phyloP scores from a whole-genome alignment of 2,888 invertebrate species.

The Serrognathus titanus region DNA sequence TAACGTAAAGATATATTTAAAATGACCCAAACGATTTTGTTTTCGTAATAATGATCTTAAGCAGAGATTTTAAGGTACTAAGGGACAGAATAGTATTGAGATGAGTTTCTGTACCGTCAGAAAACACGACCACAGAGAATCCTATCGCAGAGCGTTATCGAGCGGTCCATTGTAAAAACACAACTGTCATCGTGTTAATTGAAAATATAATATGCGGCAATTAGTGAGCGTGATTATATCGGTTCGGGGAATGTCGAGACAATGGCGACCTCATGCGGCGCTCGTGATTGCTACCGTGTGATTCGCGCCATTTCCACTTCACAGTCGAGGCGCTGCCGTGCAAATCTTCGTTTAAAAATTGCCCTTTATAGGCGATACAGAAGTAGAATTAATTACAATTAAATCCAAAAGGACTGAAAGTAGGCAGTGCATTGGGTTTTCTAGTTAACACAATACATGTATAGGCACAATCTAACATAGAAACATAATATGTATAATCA shows the following conservation, averaged over 20 bases:
- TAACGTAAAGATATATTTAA: too few relatives aligned
- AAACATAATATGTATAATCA: too few relatives aligned
- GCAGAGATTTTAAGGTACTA: too few relatives aligned
- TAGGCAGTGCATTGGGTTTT: too few relatives aligned
- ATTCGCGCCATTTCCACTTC: slow-evolving; percentile 26
- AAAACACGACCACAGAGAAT: slow-evolving; percentile 18
- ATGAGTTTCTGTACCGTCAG: background rate
- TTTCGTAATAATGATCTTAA: too few relatives aligned
- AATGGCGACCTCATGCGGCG: slow-evolving; percentile 40
- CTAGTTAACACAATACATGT: too few relatives aligned
- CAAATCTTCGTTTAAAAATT: background rate
- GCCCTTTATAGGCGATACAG: background rate
- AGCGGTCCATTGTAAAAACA: slow-evolving; percentile 45
- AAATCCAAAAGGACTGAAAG: too few relatives aligned
- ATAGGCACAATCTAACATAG: too few relatives aligned
- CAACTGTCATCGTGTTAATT: slow-evolving; percentile 65
- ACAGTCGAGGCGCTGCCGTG: slow-evolving; percentile 22
- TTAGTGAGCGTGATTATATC: slow-evolving; percentile 49
- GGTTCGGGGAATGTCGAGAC: slow-evolving; percentile 38
- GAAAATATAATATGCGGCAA: slow-evolving; percentile 64
- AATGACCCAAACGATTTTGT: too few relatives aligned
- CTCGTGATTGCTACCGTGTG: slow-evolving; percentile 45
- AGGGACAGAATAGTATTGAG: too few relatives aligned
- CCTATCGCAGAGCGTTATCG: slow-evolving; percentile 23
- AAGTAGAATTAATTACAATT: too few relatives aligned